These are phyloP conservation scores for Cichladusa arquata DNA, from an alignment of 2,113 vertebrate genomes.

Conservation along the genomic window DNA sequence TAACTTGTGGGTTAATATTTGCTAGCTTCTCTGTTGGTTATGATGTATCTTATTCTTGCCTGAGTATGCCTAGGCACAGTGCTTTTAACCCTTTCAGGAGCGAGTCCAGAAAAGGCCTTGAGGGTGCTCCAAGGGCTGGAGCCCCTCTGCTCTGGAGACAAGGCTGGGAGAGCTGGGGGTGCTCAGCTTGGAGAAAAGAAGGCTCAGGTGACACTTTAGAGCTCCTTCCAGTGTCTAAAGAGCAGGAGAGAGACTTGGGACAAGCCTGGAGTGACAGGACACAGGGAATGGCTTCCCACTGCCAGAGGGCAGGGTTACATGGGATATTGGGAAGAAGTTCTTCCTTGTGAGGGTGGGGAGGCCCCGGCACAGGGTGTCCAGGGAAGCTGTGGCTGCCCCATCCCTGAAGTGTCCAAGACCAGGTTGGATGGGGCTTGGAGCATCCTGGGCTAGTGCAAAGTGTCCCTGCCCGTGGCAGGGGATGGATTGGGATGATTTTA, in stretches of 20 bases:
- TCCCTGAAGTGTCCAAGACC: background rate
- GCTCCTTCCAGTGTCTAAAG: background rate
- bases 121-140: background rate
- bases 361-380: background rate
- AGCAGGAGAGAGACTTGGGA: background rate
- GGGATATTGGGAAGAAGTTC: background rate
- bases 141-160: background rate
- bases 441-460: background rate
- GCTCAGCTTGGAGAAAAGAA: background rate
- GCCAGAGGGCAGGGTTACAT: background rate
- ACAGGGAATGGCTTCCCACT: background rate
- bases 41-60: background rate
- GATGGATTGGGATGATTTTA: background rate
- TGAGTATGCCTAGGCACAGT: background rate
- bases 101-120: background rate
- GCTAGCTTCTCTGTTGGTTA: background rate
- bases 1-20: background rate
- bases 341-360: rapidly evolving
- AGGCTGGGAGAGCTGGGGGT: background rate
- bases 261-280: background rate
- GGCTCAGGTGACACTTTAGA: background rate
- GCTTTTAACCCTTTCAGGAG: background rate
- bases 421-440: background rate
- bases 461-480: background rate
- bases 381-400: background rate